These are phyloP conservation scores for Eptatretus atami DNA, from an alignment of 2,797 vertebrate genomes.

Conservation along the genomic window DNA sequence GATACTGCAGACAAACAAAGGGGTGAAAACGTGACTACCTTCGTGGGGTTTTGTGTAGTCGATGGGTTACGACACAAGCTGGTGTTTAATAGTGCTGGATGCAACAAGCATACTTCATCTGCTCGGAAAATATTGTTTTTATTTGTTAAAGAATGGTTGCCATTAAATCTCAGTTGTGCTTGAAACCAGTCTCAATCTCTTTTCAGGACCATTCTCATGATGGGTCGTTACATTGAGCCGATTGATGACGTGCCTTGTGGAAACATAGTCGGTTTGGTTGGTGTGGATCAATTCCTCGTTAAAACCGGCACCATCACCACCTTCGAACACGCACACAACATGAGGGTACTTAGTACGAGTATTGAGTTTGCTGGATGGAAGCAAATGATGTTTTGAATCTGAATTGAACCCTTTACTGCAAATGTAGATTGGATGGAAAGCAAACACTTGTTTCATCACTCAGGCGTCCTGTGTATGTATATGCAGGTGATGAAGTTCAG, in stretches of 20 bases:
- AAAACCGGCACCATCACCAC: slow-evolving; percentile 88
- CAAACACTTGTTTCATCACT: too few relatives aligned
- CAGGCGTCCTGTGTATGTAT: background rate
- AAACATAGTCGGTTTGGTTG: slow-evolving; percentile 71
- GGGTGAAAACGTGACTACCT: too few relatives aligned
- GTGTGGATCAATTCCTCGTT: slow-evolving; percentile 60
- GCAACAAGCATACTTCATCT: background rate
- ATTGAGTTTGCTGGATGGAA: too few relatives aligned
- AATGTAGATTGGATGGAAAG: too few relatives aligned
- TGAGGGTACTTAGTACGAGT: slow-evolving; percentile 17
- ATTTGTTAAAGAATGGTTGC: background rate
- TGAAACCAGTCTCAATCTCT: accelerated
- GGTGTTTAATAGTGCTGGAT: background rate
- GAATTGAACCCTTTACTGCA: too few relatives aligned
- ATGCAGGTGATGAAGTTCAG: slow-evolving; percentile 62
- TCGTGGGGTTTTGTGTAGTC: too few relatives aligned
- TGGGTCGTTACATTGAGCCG: slow-evolving; percentile 68
- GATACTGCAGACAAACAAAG: too few relatives aligned
- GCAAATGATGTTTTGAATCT: too few relatives aligned
- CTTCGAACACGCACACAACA: slow-evolving; percentile 57
- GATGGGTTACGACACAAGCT: background rate
- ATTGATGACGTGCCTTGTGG: slow-evolving; percentile 81
- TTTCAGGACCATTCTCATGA: slow-evolving; percentile 64
- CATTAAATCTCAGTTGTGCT: background rate
- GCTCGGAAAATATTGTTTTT: background rate